These are phyloP conservation scores for Drosophila kambysellisi DNA, from an alignment of 2,888 invertebrate genomes.

Conservation along the genomic window DNA sequence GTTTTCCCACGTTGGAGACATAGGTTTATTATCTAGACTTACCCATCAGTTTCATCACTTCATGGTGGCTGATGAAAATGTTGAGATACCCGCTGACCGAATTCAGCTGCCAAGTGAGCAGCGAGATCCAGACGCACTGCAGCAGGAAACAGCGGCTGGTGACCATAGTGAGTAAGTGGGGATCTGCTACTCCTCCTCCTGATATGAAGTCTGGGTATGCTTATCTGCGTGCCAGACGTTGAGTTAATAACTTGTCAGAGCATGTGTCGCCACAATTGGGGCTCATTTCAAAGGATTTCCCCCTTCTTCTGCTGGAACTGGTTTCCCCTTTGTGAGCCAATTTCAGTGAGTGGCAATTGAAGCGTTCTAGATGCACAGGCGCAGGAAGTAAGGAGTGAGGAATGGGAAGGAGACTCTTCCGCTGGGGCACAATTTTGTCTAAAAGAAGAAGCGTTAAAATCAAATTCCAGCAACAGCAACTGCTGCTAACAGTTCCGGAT, in stretches of 20 bases:
- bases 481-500: conserved; percentile 61
- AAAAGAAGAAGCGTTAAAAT: conserved; percentile 64
- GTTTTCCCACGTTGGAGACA: neutral
- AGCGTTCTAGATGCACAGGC: conserved; percentile 19
- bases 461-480: conserved; percentile 55
- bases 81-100: conserved; percentile 90
- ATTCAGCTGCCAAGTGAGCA: conserved; percentile 78
- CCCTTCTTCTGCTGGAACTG: neutral
- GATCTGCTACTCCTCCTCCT: neutral
- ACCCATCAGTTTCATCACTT: conserved; percentile 93
- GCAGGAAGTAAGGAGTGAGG: conserved; percentile 16
- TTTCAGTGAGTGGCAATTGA: conserved; percentile 58
- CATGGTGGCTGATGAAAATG: conserved; percentile 92
- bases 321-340: conserved; percentile 42
- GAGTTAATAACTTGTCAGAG: conserved; percentile 62
- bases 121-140: conserved; percentile 65
- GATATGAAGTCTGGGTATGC: conserved; percentile 5
- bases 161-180: conserved; percentile 29
- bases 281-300: conserved; percentile 46
- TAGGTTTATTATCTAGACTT: conserved; percentile 83
- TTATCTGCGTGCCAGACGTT: conserved; percentile 25
- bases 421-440: conserved; percentile 21
- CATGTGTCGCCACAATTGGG: conserved; percentile 55
- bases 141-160: conserved; percentile 30
- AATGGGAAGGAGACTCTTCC: conserved; percentile 17